phyloP scores from a whole-genome alignment of 1,140 invertebrate species.

The Lepidurus couesii region DNA sequence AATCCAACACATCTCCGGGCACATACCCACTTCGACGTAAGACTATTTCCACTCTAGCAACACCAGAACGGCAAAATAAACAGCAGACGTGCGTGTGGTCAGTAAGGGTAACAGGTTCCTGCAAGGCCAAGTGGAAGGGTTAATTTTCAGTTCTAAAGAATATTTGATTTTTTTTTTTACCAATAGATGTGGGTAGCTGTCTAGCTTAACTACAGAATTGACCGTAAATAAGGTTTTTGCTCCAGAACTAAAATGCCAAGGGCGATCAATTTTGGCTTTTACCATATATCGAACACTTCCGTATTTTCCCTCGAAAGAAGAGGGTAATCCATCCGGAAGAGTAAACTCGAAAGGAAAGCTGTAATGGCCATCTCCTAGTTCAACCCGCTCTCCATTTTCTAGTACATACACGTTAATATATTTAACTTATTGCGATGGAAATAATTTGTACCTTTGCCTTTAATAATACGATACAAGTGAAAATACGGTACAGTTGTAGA shows the following conservation, averaged over 20 bases:
- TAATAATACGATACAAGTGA: too few relatives aligned
- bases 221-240: conserved; percentile 78
- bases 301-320: conserved; percentile 78
- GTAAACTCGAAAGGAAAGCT: conserved; percentile 37
- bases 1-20: conserved; percentile 41
- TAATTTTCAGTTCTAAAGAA: conserved; percentile 17
- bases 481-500: neutral
- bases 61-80: conserved; percentile 51
- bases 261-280: conserved; percentile 74
- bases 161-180: conserved; percentile 42
- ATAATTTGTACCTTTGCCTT: too few relatives aligned
- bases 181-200: conserved; percentile 57
- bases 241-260: conserved; percentile 83
- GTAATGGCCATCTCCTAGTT: conserved; percentile 5
- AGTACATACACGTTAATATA: too few relatives aligned
- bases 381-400: neutral
- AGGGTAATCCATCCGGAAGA: conserved; percentile 53
- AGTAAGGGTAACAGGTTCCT: conserved; percentile 49
- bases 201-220: conserved; percentile 73
- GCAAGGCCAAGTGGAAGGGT: conserved; percentile 30
- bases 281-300: conserved; percentile 73
- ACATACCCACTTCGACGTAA: conserved; percentile 35
- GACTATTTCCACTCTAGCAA: conserved; percentile 44
- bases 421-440: too few relatives aligned
- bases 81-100: conserved; percentile 52